Evolutionary conservation across 2,113 vertebrate species (phyloP).

Genomic region (Chloropsis hardwickii): DNA sequence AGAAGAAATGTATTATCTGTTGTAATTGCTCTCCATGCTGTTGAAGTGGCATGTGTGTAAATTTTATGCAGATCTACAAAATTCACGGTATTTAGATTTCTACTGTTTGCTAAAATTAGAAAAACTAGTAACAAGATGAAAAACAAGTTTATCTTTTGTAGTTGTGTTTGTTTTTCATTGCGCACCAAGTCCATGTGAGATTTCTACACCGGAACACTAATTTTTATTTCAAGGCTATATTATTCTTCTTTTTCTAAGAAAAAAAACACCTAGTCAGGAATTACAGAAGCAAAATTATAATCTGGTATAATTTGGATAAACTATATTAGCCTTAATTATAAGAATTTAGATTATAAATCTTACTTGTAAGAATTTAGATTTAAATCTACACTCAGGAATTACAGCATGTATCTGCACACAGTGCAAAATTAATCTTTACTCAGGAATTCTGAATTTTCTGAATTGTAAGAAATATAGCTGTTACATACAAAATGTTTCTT

Average conservation of each 20-base stretch:
- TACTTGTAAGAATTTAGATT: not conserved
- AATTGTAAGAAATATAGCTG: not conserved
- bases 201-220: not conserved
- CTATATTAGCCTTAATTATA: not conserved
- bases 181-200: not conserved
- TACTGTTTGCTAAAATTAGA: not conserved
- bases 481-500: not conserved
- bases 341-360: not conserved
- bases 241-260: not conserved
- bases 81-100: not conserved
- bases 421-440: not conserved
- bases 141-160: not conserved
- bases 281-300: not conserved
- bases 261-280: not conserved
- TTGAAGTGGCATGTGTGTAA: accelerated
- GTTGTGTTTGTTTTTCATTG: not conserved
- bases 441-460: not conserved
- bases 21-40: not conserved
- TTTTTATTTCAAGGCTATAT: not conserved
- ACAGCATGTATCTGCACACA: not conserved
- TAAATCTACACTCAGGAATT: not conserved
- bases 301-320: not conserved
- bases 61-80: not conserved
- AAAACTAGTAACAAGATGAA: not conserved
- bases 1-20: not conserved